These are phyloP conservation scores for Halocaridina rubra DNA, from an alignment of 2,888 invertebrate genomes.

Conservation along the genomic window DNA sequence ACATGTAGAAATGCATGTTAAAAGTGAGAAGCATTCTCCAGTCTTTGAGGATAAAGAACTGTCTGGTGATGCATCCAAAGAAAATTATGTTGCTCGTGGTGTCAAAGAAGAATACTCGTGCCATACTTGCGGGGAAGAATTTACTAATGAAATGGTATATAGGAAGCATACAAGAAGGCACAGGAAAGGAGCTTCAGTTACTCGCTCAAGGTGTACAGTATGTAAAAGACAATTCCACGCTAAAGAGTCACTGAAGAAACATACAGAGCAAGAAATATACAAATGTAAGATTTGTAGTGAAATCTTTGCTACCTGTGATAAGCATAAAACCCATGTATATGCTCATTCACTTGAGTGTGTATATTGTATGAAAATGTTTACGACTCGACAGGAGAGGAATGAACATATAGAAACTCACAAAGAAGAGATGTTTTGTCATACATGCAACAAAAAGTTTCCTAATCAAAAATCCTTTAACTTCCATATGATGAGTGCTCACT, in stretches of 20 bases:
- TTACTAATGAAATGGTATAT: not conserved
- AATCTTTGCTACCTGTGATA: not conserved
- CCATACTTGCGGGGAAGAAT: not conserved
- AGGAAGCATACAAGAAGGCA: not conserved
- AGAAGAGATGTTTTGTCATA: slow-evolving; percentile 63
- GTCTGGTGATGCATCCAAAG: no score
- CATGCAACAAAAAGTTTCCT: slow-evolving; percentile 65
- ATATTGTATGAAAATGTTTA: slow-evolving; percentile 59
- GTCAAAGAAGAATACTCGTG: no score
- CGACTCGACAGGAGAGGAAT: slow-evolving; percentile 62
- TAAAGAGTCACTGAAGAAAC: not conserved
- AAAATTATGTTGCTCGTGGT: no score
- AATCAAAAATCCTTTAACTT: slow-evolving; percentile 60
- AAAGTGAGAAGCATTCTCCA: not conserved
- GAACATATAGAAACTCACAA: slow-evolving; percentile 62
- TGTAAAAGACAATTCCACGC: not conserved
- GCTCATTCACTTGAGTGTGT: slow-evolving; percentile 55
- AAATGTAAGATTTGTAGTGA: not conserved
- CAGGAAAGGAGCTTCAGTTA: not conserved
- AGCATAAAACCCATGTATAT: slow-evolving; percentile 5
- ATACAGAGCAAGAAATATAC: not conserved
- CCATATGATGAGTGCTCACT: slow-evolving; percentile 64
- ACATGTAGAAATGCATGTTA: not conserved
- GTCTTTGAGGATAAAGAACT: not conserved
- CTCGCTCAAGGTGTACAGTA: not conserved